phyloP scores from a whole-genome alignment of 2,113 vertebrate species.

The Ceyx cyanopectus region DNA sequence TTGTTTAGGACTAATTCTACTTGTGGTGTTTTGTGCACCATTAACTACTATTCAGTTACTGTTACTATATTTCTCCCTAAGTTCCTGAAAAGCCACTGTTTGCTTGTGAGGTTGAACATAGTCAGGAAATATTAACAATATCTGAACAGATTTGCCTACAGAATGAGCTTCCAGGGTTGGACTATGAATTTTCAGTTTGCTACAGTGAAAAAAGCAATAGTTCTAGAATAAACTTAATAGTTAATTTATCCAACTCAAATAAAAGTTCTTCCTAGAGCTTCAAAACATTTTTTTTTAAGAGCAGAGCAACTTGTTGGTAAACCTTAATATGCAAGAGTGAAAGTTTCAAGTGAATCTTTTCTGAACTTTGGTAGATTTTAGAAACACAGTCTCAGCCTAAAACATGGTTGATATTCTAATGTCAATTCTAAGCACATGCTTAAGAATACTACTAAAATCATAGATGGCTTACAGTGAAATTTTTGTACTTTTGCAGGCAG shows the following conservation, averaged over 20 bases:
- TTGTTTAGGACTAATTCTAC: background rate
- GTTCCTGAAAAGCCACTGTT: background rate
- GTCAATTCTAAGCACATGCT: background rate
- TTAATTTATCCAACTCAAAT: background rate
- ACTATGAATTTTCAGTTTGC: background rate
- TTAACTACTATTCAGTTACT: background rate
- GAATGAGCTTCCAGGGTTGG: background rate
- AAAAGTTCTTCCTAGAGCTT: background rate
- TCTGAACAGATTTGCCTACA: background rate
- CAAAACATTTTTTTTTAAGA: background rate
- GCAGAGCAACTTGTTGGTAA: background rate
- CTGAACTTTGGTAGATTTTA: background rate
- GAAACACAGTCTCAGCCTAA: background rate
- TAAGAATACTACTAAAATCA: background rate
- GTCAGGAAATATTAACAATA: background rate
- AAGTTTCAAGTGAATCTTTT: background rate
- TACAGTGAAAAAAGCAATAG: background rate
- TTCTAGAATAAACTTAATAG: background rate
- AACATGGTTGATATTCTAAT: background rate
- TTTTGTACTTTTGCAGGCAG: background rate
- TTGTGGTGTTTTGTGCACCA: background rate
- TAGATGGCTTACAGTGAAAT: background rate
- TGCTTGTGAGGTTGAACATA: background rate
- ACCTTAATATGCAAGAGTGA: background rate
- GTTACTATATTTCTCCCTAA: background rate